Evolutionary conservation across 2,113 vertebrate species (phyloP).

Genomic region (Mesembrinibis cayennensis): DNA sequence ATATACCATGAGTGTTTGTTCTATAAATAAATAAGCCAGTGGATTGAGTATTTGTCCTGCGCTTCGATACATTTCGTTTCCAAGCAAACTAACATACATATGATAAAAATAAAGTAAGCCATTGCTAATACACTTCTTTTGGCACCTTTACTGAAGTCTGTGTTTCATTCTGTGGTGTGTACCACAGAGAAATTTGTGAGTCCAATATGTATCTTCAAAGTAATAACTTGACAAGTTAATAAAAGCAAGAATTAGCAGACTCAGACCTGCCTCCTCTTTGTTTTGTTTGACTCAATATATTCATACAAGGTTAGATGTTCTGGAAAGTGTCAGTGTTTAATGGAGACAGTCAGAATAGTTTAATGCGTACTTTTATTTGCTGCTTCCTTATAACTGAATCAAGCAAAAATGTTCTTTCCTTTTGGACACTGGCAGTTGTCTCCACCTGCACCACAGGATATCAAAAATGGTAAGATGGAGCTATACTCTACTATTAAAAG

Average conservation of each 20-base stretch:
- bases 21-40: neutral
- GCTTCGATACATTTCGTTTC: neutral
- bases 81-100: neutral
- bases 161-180: neutral
- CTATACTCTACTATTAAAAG: neutral
- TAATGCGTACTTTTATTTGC: neutral
- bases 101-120: neutral
- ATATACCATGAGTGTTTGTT: neutral
- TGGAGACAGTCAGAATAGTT: neutral
- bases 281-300: neutral
- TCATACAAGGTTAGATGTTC: neutral
- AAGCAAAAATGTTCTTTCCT: neutral
- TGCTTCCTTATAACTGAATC: neutral
- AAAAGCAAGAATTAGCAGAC: neutral
- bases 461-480: neutral
- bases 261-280: neutral
- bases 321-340: neutral
- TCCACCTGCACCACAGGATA: neutral
- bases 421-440: neutral
- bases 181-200: neutral
- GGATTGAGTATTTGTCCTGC: neutral
- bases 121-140: neutral
- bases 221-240: neutral
- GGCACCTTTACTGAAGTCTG: neutral
- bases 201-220: neutral